phyloP scores from a whole-genome alignment of 2,113 vertebrate species.

The Galbula dea region DNA sequence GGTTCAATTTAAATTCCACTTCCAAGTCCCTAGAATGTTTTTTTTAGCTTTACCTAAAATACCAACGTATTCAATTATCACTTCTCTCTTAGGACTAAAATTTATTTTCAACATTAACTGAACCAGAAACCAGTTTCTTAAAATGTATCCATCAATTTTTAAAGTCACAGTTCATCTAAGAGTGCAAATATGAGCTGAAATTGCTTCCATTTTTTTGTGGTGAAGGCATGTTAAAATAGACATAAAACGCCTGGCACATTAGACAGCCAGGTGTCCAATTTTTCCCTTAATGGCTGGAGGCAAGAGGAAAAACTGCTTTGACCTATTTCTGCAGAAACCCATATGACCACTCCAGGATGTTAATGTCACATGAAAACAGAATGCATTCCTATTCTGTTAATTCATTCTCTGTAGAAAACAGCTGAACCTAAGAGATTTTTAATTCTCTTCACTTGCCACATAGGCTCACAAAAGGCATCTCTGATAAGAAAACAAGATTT shows the following conservation, averaged over 20 bases:
- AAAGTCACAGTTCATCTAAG: background rate
- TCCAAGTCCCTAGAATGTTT: background rate
- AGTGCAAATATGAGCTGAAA: background rate
- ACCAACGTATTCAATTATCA: background rate
- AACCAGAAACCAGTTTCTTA: background rate
- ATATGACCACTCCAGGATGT: background rate
- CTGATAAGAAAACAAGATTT: background rate
- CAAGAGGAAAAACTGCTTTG: conserved; percentile 59
- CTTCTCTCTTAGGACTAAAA: background rate
- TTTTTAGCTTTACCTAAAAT: background rate
- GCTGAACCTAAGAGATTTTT: background rate
- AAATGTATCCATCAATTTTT: background rate
- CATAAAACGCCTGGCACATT: background rate
- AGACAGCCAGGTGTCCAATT: background rate
- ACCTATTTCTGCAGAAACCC: conserved; percentile 58
- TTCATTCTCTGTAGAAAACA: background rate
- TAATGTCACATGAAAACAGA: background rate
- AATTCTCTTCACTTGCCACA: background rate
- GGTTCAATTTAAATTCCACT: background rate
- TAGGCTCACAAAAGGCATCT: background rate
- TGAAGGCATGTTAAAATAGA: background rate
- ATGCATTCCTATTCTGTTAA: background rate
- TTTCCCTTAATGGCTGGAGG: conserved; percentile 13
- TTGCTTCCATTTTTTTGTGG: background rate
- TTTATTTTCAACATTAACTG: background rate